Evolutionary conservation across 2,797 vertebrate genomes (phyloP).

Genomic region (Knipowitschia caucasica): DNA sequence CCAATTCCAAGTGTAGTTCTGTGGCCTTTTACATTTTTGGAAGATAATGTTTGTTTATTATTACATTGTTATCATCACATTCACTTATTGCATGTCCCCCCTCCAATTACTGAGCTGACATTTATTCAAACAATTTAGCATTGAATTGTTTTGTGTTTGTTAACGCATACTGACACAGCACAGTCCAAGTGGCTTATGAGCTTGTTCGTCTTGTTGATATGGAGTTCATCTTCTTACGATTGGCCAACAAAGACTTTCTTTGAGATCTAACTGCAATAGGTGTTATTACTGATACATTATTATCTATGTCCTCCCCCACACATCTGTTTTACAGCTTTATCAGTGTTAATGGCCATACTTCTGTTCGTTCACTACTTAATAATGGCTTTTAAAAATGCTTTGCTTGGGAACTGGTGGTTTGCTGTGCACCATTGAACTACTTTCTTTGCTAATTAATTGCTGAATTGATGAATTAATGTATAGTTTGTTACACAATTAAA

Average conservation of each 20-base stretch:
- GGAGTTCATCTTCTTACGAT: slow-evolving; percentile 9
- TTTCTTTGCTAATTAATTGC: background rate
- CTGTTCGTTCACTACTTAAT: slow-evolving; percentile 5
- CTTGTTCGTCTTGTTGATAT: background rate
- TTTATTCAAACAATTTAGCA: background rate
- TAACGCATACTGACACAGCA: background rate
- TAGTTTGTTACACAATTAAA: too few species aligned
- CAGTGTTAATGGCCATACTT: slow-evolving; percentile 11
- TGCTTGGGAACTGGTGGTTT: background rate
- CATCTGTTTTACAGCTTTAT: slow-evolving; percentile 32
- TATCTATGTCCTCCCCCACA: slow-evolving; percentile 40
- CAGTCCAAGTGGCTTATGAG: background rate
- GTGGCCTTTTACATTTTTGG: background rate
- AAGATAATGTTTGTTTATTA: background rate
- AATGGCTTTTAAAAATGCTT: background rate
- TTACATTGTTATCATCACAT: background rate
- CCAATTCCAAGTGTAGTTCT: background rate
- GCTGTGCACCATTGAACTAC: slow-evolving; percentile 5
- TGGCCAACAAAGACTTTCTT: slow-evolving; percentile 5
- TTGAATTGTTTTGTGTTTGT: background rate
- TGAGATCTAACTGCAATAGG: slow-evolving; percentile 8
- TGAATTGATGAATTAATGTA: too few species aligned
- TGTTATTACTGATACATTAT: slow-evolving; percentile 51
- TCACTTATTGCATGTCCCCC: too few species aligned
- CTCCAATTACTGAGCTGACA: too few species aligned